A percentile compares a stretch with the other conserved stretches of the same genome.
Evolutionary conservation across 2,113 vertebrate genomes (phyloP).

Genomic region (Oncorhynchus kisutch): DNA sequence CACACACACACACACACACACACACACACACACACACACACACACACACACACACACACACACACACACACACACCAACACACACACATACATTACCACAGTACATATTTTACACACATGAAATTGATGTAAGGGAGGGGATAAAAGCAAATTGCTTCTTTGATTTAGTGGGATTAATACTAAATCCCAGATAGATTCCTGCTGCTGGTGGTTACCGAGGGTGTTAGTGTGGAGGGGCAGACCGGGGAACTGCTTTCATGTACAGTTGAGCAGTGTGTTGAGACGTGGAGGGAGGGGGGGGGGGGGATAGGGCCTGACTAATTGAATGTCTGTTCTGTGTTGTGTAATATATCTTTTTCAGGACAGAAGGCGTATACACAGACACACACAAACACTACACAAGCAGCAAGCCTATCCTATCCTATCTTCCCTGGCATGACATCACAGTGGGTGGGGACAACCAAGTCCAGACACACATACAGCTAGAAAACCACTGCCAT

Average conservation of each 20-base stretch:
- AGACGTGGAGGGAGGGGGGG: too few species aligned
- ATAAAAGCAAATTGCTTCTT: conserved; percentile 37
- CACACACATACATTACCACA: too few species aligned
- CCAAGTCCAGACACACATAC: background rate
- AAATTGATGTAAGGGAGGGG: background rate
- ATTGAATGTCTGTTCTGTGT: conserved; percentile 52
- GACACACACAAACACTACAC: conserved; percentile 24
- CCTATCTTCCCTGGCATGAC: too few species aligned
- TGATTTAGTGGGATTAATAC: conserved; percentile 29
- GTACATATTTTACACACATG: too few species aligned
- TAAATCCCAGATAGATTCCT: conserved; percentile 26
- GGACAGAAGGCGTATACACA: background rate
- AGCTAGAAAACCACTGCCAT: background rate
- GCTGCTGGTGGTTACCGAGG: background rate
- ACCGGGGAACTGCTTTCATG: conserved; percentile 32
- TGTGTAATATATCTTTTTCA: conserved; percentile 59
- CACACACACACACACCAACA: too few species aligned
- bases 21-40: rapidly evolving
- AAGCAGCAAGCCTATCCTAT: background rate
- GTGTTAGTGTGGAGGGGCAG: background rate
- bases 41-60: too few species aligned
- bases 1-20: background rate
- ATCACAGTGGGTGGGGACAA: too few species aligned
- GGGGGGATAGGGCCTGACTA: conserved; percentile 36
- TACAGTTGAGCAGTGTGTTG: conserved; percentile 31